Base-by-base conservation (phyloP, 2,113 vertebrate genomes). In the Ptilonorhynchus violaceus region DNA sequence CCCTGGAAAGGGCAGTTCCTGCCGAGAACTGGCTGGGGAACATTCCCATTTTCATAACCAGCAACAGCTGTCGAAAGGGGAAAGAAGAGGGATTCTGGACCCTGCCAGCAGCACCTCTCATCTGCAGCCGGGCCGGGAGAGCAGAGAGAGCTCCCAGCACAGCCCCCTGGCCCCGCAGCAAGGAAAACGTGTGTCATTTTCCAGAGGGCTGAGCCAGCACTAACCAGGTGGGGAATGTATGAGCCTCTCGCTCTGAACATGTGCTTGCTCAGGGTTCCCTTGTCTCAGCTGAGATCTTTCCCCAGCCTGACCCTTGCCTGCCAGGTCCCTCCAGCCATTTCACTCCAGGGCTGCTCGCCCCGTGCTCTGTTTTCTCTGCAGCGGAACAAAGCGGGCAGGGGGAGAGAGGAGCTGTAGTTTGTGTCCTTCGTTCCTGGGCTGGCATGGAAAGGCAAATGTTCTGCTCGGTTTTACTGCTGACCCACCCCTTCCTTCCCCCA, bases 201-300 rank as follows among this genome's bases (percentile, higher is more conserved):
- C 94, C 95, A 97, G 79, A 83, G 81, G 77, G 58, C 84, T 82
- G 80, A 94, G 80, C 94, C 95, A 94, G 79, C 74, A 15, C 39
- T 70, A 53, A 50, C 79, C 95, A 91, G 92, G 89, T 97, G 70
- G 95, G 79, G 70, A 89, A 80, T 10, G 49, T 20, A 22, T 67
- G 80, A 96, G 78, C 23, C 23, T 90, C 82, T 62, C 68, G 5
- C 56, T 85, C 31, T 28, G 73, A 76, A 55, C 83, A 67, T 35
- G 63, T 62, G 74, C 91, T 74, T 16, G 25, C 46, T 63, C 59
- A 56, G 83, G 64, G 63, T 55, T 88, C 74, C 13, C 58, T 78
- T 75, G 69, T 79, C 89, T 64, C 69, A 46, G 28, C 31, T 27
- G 42, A 49, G 52, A 35, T 91, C 56, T 74, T n/a, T 75, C 52